Base-by-base conservation (phyloP, 2,797 vertebrate species). In the Peromyscus nudipes region DNA sequence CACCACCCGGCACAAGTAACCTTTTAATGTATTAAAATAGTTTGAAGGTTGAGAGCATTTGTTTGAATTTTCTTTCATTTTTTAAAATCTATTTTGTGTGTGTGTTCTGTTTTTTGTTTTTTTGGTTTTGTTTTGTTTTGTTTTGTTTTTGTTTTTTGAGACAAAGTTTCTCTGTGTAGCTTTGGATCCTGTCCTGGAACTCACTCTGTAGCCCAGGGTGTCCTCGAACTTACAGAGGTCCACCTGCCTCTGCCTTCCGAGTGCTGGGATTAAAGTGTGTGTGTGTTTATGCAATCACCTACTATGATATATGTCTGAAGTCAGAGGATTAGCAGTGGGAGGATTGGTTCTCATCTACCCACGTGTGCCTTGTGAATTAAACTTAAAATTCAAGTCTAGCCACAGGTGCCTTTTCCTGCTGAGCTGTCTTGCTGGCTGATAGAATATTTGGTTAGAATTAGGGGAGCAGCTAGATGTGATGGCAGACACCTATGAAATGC, bases 41-140 rank as follows among this genome's bases (percentile, higher is more conserved):
- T 83, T 95, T 88, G 23, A 73, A 92, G 91, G 75, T 91, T 93
- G 37, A 89, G 12, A 52, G 8, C 31, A 67, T 67, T 49, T 67
- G 29, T 85, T 69, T 52, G 31, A 17, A 8, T 60, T 29, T 82
- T 7, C 43, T n/a, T 83, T 67, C 14, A 29, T 16, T 46, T 75
- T 31, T 34, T 3, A 37, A 69, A 25, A n/a, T 62, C 21, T 37
- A 8, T 31, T 34, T 4, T 57, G 52, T 81, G 29, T 46, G 62
- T 46, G 43, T 49, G 13, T 49, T 49, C 49, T 49, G 49, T 49
- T 49, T 49, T 52, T 52, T 52, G 49, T 12, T 49, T 49, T 49
- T 49, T 49, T 49, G 9, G 11, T 49, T 52, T 52, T 12, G 2
- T 52, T 52, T 52, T 12, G 1, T 52, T 52, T 52, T 11, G 12